Base-by-base conservation (phyloP, 2,888 invertebrate genomes). In the Eurois occulta region DNA sequence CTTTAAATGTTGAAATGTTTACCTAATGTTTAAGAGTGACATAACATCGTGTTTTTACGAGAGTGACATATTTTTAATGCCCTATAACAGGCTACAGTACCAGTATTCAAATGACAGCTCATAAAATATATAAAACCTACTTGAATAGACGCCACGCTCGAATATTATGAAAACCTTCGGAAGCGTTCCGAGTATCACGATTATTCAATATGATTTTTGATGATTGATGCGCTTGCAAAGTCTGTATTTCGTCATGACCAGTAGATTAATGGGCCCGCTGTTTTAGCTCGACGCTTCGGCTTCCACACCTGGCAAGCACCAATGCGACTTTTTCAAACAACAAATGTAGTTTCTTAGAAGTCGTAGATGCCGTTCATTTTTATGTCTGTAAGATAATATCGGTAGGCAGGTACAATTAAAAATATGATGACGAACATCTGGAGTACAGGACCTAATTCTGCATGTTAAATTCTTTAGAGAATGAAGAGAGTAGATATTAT, bases 1-100 rank as follows among this genome's bases (percentile, higher is more conserved):
- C 75, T 80, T 78, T 70, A 79, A 83, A 85, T 82, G 28, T 82
- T 71, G 67, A 80, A 82, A 76, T 69, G 66, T 86, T 74, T 78
- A 77, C 55, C 13, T 46, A 70, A 35, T 75, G 75, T 80, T 21
- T 58, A 18, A 3, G 21, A 21, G 21, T 62, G 62, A 62, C 62
- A 21, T 35, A 21, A 62, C 10, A 43, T 71, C 32, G 32, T 60
- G 8, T 60, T 35, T 55, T 62, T 62, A 35, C 35, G 58, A 68
- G 58, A 68, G 58, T 79, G 80, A 75, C 73, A 76, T 74, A 52
- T 78, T 66, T 64, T 71, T 72, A 70, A 76, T 68, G 62, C 73
- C 62, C 65, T 74, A 41, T 62, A 78, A 46, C 32, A 72, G 48
- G 43, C 66, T 69, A 48, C 24, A 43, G 28, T 74, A 68, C 81